Conservation (phyloP, 2,888 invertebrate genomes). For the Atrina japonica region DNA sequence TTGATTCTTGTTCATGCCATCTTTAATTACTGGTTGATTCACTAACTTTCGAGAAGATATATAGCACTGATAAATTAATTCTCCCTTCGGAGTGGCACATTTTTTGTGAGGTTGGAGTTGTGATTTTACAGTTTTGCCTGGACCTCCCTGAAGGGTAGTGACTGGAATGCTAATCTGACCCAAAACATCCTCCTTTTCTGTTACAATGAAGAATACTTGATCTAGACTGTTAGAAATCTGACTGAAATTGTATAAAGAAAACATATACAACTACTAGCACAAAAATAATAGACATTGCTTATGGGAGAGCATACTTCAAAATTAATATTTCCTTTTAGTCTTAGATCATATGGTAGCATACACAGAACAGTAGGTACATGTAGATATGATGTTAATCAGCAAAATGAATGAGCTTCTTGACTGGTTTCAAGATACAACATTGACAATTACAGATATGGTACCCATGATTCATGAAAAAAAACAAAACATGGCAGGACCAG, state of each 20-base stretch:
- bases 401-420: too few species aligned
- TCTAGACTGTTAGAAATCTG: slow-evolving; percentile 64
- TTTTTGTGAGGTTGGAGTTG: slow-evolving; percentile 77
- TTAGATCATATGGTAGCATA: too few species aligned
- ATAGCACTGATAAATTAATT: slow-evolving; percentile 75
- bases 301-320: too few species aligned
- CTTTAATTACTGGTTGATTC: slow-evolving; percentile 46
- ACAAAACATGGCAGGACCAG: too few species aligned
- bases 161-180: slow-evolving; percentile 74
- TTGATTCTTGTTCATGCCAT: slow-evolving; percentile 9
- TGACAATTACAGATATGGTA: too few species aligned
- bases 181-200: slow-evolving; percentile 76
- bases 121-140: slow-evolving; percentile 61
- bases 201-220: slow-evolving; percentile 74
- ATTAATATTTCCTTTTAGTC: too few species aligned
- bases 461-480: too few species aligned
- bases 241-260: slow-evolving; percentile 56
- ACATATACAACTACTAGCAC: background rate
- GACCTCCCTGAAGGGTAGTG: slow-evolving; percentile 61
- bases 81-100: slow-evolving; percentile 75
- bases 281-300: too few species aligned
- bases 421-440: too few species aligned
- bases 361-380: too few species aligned
- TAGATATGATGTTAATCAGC: too few species aligned
- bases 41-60: slow-evolving; percentile 68